phyloP scores from a whole-genome alignment of 2,797 vertebrate genomes.

The Microchirus variegatus region DNA sequence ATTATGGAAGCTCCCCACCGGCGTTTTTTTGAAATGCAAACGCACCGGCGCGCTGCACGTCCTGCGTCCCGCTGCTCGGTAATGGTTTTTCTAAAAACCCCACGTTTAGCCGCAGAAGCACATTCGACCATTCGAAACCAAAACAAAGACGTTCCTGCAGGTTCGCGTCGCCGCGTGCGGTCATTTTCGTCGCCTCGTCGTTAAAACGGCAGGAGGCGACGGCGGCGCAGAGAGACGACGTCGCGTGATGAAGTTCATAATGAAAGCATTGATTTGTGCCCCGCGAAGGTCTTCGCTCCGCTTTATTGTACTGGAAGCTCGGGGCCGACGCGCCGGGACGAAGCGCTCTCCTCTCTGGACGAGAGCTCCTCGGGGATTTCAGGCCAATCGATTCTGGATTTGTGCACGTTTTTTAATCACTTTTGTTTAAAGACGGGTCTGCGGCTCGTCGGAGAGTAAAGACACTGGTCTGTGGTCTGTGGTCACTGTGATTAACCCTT shows the following conservation, averaged over 20 bases:
- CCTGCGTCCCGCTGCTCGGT: too few relatives aligned
- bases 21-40: neutral
- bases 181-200: slow-evolving; percentile 38
- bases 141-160: slow-evolving; percentile 9
- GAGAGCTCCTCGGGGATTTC: slow-evolving; percentile 49
- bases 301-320: slow-evolving; percentile 66
- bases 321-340: slow-evolving; percentile 55
- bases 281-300: slow-evolving; percentile 45
- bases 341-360: slow-evolving; percentile 47
- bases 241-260: slow-evolving; percentile 71
- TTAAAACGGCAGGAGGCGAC: slow-evolving; percentile 36
- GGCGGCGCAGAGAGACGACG: slow-evolving; percentile 38
- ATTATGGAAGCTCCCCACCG: slow-evolving; percentile 41
- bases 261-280: slow-evolving; percentile 75
- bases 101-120: too few relatives aligned
- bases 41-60: slow-evolving; percentile 4
- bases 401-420: slow-evolving; percentile 64
- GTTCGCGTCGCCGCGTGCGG: neutral
- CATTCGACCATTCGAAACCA: too few relatives aligned
- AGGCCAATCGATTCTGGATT: slow-evolving; percentile 58
- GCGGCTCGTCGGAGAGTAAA: slow-evolving; percentile 14
- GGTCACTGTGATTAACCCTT: too few relatives aligned
- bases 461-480: too few relatives aligned
- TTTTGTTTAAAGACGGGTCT: slow-evolving; percentile 38
- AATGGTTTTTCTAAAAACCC: too few relatives aligned